Percentiles rank a stretch among this genome's conserved stretches.
Evolutionary conservation across 1,140 invertebrate genomes (phyloP).

Genomic region (Sarcophaga bullata): DNA sequence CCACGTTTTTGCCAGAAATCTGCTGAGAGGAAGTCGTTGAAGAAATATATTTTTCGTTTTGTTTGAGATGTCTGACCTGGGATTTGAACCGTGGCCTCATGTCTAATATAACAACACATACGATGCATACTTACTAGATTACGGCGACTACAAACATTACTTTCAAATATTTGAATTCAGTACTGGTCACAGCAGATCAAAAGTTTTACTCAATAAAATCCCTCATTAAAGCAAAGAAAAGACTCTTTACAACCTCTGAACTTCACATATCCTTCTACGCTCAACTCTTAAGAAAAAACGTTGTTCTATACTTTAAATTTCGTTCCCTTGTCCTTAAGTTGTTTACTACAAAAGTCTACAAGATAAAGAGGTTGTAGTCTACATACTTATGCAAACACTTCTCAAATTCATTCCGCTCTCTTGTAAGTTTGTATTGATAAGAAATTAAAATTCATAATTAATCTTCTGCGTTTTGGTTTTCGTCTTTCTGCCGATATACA

Average conservation of each 20-base stretch:
- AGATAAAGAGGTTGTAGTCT: background rate
- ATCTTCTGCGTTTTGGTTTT: background rate
- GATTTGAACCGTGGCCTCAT: too few relatives aligned
- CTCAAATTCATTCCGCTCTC: background rate
- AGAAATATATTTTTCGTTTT: too few relatives aligned
- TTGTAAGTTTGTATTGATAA: constrained; percentile 2
- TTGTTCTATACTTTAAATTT: too few relatives aligned
- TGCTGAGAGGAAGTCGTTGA: too few relatives aligned
- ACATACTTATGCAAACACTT: background rate
- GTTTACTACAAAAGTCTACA: constrained; percentile 14
- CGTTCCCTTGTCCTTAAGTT: background rate
- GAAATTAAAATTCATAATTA: constrained; percentile 25
- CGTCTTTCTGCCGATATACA: background rate
- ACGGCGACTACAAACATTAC: too few relatives aligned
- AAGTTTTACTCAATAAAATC: too few relatives aligned
- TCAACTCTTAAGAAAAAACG: background rate
- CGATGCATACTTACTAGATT: too few relatives aligned
- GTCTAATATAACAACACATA: too few relatives aligned
- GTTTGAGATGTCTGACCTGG: too few relatives aligned
- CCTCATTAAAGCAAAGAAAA: background rate
- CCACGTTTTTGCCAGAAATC: too few relatives aligned
- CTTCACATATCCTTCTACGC: background rate
- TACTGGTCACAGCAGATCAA: too few relatives aligned
- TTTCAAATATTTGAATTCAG: too few relatives aligned
- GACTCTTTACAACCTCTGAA: background rate